Conservation (phyloP, 92 coral and sea anemone genomes). For the Metridium senile region DNA sequence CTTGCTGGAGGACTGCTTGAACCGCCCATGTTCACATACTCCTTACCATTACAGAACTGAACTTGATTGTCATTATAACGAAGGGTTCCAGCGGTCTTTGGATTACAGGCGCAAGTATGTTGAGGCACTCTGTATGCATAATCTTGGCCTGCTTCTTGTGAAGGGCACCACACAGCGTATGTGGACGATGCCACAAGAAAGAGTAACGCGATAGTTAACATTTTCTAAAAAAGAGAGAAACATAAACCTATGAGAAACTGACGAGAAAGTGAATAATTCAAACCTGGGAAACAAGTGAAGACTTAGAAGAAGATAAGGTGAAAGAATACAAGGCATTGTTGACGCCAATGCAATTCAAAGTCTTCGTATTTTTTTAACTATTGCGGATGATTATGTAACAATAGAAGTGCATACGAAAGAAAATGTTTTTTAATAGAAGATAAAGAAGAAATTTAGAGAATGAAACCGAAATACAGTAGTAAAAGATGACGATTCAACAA, state of each 20-base stretch:
- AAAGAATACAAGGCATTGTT: too few species aligned
- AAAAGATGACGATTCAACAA: too few species aligned
- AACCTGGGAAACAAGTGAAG: too few species aligned
- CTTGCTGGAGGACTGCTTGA: background rate
- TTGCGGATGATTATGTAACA: too few species aligned
- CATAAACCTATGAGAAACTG: background rate
- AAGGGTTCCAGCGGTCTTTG: slow-evolving; percentile 38
- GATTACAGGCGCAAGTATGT: slow-evolving; percentile 31
- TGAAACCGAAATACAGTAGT: too few species aligned
- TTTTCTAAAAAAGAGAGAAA: background rate
- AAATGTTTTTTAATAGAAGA: too few species aligned
- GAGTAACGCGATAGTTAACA: slow-evolving; percentile 1
- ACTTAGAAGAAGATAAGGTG: too few species aligned
- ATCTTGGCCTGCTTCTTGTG: background rate
- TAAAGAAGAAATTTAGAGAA: too few species aligned
- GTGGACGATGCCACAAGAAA: slow-evolving; percentile 18
- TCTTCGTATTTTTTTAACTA: too few species aligned
- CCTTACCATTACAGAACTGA: slow-evolving; percentile 43
- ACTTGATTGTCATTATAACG: slow-evolving; percentile 43
- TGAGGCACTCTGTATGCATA: slow-evolving; percentile 8
- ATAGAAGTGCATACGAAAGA: too few species aligned
- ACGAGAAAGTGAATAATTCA: too few species aligned
- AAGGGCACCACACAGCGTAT: background rate
- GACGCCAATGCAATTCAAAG: too few species aligned
- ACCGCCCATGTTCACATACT: slow-evolving; percentile 31